phyloP scores from a whole-genome alignment of 1,140 invertebrate genomes.

The Latrodectus geometricus region DNA sequence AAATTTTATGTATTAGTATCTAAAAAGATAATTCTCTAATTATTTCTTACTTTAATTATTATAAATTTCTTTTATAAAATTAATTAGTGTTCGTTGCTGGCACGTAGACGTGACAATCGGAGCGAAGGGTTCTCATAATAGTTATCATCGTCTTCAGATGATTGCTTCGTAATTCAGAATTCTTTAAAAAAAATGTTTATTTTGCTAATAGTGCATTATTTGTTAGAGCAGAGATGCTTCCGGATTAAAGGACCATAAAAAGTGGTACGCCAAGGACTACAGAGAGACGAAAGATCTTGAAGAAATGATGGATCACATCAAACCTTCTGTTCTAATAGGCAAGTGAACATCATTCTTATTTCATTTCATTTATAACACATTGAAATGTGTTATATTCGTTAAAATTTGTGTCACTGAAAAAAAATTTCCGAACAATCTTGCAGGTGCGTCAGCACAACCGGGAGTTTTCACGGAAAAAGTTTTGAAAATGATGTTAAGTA shows the following conservation, averaged over 20 bases:
- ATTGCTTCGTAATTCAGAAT: no score
- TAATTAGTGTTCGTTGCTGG: no score
- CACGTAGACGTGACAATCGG: no score
- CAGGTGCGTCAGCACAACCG: constrained; percentile 87
- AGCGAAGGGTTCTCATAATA: no score
- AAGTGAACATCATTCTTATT: constrained; percentile 63
- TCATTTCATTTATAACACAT: not conserved
- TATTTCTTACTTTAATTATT: no score
- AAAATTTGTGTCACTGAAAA: no score
- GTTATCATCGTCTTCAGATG: no score
- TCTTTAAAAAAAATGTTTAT: no score
- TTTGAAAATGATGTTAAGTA: constrained; percentile 84
- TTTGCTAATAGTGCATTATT: not conserved
- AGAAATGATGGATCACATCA: constrained; percentile 83
- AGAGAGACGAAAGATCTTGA: constrained; percentile 81
- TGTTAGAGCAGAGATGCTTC: constrained; percentile 26
- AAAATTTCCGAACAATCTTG: constrained; percentile 47
- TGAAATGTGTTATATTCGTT: no score
- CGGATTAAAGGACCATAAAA: constrained; percentile 76
- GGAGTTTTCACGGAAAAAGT: constrained; percentile 90
- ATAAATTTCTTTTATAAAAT: no score
- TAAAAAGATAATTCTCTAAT: no score
- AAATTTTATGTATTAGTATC: no score
- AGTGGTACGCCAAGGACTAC: constrained; percentile 85
- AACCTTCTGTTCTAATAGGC: constrained; percentile 89